Evolutionary conservation across 2,888 invertebrate species (phyloP), one percentile per base, ranked within the genome.

Genomic region (Scaptomyza tumidula): DNA sequence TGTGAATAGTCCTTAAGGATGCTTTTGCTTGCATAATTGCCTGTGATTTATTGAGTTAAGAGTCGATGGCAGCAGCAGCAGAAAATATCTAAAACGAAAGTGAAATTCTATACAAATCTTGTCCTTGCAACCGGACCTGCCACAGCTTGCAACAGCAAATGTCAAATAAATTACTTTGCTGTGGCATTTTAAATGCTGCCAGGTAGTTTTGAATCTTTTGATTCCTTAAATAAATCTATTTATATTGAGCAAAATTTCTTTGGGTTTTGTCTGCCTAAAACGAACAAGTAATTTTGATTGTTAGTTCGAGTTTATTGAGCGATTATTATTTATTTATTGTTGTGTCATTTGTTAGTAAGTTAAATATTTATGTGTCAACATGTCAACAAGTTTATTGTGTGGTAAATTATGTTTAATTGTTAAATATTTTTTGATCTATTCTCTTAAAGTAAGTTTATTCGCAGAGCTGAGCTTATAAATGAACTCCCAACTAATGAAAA

Each of bases 1-100:
- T 87, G 87, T 85, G 87, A 85, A 85, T 78, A 85, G 85, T 87
- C 84, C 84, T 87, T 71, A 82, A 87, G 88, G 84, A 85, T 87
- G 84, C 78, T 80, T 83, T 80, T 73, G 71, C 83, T 70, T 85
- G 88, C 80, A 82, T 82, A 85, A 84, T 82, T 84, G 87, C 85
- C 74, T 78, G 58, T 80, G 84, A 87, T 85, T 87, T 87, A 87
- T 84, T 87, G 80, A 73, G 61, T 71, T 80, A 68, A 64, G 70
- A 55, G 58, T 54, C 61, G 43, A 71, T 52, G 24, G 24, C 24
- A 24, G 24, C 24, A 24, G 24, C 24, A 24, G 64, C 44, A 41
- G 44, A 58, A 50, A 66, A 55, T 50, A 45, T 19, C 19, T 50
- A 62, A 70, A 75, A 74, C 53, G 80, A 88, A 86, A 88, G 82